phyloP scores from a whole-genome alignment of 2,113 vertebrate genomes.

The Chloropsis hardwickii region DNA sequence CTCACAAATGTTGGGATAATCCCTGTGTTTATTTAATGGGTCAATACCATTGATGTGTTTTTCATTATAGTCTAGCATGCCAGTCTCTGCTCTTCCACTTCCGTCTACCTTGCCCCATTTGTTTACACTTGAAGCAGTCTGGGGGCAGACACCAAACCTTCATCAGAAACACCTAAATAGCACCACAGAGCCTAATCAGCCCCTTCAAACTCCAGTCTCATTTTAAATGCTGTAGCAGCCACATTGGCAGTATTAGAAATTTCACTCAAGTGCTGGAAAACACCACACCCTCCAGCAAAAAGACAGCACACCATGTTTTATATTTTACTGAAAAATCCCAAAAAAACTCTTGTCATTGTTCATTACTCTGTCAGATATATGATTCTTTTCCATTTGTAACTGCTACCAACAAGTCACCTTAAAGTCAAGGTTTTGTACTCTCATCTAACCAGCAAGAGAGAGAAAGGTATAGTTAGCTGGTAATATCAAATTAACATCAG shows the following conservation, averaged over 20 bases:
- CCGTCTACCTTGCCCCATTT: neutral
- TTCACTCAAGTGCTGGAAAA: neutral
- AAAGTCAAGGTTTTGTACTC: neutral
- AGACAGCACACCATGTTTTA: neutral
- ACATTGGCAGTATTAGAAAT: rapidly evolving
- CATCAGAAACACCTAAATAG: neutral
- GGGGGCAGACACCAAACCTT: neutral
- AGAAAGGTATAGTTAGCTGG: neutral
- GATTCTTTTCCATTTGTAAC: neutral
- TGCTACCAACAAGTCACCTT: neutral
- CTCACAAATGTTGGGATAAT: neutral
- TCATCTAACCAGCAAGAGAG: neutral
- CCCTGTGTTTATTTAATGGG: neutral
- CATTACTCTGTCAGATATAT: rapidly evolving
- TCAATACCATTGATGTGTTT: neutral
- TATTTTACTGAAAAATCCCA: neutral
- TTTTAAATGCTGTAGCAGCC: neutral
- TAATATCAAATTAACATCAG: neutral
- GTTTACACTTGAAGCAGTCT: neutral
- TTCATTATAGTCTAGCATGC: rapidly evolving
- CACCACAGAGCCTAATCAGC: neutral
- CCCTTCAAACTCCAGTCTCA: neutral
- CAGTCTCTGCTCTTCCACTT: neutral
- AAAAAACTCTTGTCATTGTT: neutral
- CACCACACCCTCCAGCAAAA: neutral